These are phyloP conservation scores for Sinotaia quadrata DNA, from an alignment of 2,888 invertebrate species.

Conservation along the genomic window DNA sequence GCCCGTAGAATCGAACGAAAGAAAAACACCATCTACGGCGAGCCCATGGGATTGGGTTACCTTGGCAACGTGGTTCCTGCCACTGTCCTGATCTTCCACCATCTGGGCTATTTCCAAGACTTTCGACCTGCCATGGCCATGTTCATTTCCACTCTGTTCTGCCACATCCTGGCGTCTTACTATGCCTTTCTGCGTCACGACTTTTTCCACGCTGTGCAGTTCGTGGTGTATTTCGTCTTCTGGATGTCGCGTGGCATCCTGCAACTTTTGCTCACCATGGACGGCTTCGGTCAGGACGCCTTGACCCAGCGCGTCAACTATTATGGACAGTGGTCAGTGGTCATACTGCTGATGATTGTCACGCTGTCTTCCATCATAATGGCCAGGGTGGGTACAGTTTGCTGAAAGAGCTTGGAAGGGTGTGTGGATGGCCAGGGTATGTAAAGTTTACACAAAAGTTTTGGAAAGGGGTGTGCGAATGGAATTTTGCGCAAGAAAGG, in stretches of 20 bases:
- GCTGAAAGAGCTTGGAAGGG: background rate
- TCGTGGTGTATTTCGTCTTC: conserved; percentile 47
- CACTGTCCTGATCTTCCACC: conserved; percentile 47
- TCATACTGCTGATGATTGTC: conserved; percentile 38
- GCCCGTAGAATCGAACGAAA: conserved; percentile 46
- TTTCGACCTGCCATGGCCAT: conserved; percentile 47
- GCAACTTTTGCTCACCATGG: conserved; percentile 37
- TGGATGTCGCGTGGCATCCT: conserved; percentile 44
- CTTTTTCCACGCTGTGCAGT: conserved; percentile 47
- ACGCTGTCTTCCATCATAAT: conserved; percentile 37
- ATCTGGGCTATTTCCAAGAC: conserved; percentile 50
- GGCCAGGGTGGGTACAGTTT: conserved; percentile 15
- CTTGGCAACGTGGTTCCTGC: conserved; percentile 54
- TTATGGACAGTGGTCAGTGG: conserved; percentile 50
- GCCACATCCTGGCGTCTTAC: conserved; percentile 47
- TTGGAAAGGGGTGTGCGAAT: background rate
- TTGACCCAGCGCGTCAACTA: conserved; percentile 31
- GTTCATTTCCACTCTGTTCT: conserved; percentile 43
- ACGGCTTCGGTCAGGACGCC: conserved; percentile 19
- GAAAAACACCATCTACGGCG: conserved; percentile 54
- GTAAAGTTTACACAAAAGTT: background rate
- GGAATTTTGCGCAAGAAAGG: background rate
- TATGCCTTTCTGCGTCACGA: conserved; percentile 53
- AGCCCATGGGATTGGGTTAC: conserved; percentile 57
- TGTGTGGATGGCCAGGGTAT: background rate